Conservation (phyloP, 2,113 vertebrate genomes). For the Notiomystis cincta region DNA sequence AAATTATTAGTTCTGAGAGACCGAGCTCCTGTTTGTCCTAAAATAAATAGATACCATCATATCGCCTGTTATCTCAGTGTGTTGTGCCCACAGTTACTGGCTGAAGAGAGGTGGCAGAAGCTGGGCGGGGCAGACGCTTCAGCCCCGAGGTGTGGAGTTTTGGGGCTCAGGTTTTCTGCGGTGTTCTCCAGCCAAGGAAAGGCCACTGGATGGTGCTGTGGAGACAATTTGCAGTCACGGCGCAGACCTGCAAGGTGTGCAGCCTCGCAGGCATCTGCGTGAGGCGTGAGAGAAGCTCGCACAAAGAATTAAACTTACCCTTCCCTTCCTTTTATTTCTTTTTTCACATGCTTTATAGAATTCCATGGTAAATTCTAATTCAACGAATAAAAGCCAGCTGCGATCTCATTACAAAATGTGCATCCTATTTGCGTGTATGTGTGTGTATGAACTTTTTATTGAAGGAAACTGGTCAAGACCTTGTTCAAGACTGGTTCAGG, state of each 20-base stretch:
- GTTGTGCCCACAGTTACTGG: background rate
- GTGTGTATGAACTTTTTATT: background rate
- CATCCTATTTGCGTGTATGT: background rate
- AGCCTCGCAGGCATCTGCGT: rapidly evolving
- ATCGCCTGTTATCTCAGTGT: background rate
- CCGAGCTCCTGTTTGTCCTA: background rate
- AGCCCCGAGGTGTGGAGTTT: background rate
- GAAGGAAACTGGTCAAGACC: background rate
- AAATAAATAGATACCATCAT: background rate
- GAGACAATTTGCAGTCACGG: background rate
- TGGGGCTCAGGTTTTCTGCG: rapidly evolving
- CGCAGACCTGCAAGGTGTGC: background rate
- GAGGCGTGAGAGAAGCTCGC: background rate
- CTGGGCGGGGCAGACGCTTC: background rate
- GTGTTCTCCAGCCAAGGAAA: background rate
- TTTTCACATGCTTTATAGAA: background rate
- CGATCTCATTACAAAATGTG: background rate
- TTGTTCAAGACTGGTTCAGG: background rate
- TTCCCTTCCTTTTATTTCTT: background rate
- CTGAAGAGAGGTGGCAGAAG: background rate
- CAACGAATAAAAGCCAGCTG: background rate
- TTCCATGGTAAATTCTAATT: background rate
- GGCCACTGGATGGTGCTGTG: constrained; percentile 41
- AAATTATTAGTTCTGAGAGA: background rate
- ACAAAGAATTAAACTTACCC: background rate